phyloP scores from a whole-genome alignment of 2,888 invertebrate species.

The Muschampia plurimacula region DNA sequence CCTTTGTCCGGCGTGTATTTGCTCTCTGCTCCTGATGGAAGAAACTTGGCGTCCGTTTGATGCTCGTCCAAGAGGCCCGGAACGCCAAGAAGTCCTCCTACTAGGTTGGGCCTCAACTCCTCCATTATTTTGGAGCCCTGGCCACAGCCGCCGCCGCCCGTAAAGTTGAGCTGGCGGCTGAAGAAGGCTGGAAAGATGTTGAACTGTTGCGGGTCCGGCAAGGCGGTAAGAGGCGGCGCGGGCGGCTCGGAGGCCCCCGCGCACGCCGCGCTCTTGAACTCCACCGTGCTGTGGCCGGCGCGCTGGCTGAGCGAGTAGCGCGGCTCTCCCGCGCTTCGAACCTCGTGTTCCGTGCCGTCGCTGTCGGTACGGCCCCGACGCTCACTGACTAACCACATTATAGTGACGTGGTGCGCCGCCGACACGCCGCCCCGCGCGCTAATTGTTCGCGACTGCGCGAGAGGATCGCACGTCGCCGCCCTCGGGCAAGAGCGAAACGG shows the following conservation, averaged over 20 bases:
- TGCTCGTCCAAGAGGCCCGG: constrained; percentile 93
- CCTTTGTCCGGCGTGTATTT: constrained; percentile 85
- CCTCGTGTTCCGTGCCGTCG: constrained; percentile 76
- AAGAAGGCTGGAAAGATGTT: constrained; percentile 97
- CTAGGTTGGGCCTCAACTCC: constrained; percentile 93
- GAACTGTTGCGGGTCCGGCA: constrained; percentile 92
- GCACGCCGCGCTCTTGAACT: constrained; percentile 92
- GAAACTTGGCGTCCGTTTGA: constrained; percentile 85
- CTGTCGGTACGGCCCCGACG: constrained; percentile 86
- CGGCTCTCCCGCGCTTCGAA: constrained; percentile 73
- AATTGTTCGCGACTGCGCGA: constrained; percentile 85
- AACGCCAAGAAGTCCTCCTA: constrained; percentile 91
- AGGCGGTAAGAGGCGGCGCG: constrained; percentile 85
- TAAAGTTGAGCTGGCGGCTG: constrained; percentile 94
- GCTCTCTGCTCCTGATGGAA: constrained; percentile 82
- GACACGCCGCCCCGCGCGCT: constrained; percentile 78
- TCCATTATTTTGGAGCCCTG: constrained; percentile 94
- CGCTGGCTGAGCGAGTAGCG: constrained; percentile 80
- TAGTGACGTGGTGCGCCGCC: constrained; percentile 81
- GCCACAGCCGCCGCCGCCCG: constrained; percentile 88
- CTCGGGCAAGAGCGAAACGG: constrained; percentile 75
- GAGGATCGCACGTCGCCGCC: constrained; percentile 71
- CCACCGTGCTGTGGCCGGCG: constrained; percentile 91
- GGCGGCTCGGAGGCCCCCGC: constrained; percentile 84
- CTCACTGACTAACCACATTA: constrained; percentile 89